Evolutionary conservation across 2,888 invertebrate species (phyloP).

Genomic region (Bedellia somnulentella): DNA sequence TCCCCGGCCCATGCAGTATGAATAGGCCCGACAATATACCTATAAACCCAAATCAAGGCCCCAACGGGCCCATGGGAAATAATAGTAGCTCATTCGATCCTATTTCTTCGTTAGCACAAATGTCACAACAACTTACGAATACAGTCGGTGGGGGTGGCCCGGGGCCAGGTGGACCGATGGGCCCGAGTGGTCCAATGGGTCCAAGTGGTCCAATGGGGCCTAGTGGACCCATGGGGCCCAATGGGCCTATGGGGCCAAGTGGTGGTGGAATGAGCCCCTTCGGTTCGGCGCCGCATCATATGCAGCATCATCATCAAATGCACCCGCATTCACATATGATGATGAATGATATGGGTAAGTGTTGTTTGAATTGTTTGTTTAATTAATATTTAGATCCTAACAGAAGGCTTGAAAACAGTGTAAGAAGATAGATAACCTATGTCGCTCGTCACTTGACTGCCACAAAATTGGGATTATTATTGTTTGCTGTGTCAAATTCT

Average conservation of each 20-base stretch:
- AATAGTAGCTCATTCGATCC: slow-evolving; percentile 78
- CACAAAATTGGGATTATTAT: no score
- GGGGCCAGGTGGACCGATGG: slow-evolving; percentile 33
- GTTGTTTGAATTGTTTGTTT: slow-evolving; percentile 1
- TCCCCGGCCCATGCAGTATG: slow-evolving; percentile 53
- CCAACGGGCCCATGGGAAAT: slow-evolving; percentile 60
- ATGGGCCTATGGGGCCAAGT: slow-evolving; percentile 31
- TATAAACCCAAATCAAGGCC: slow-evolving; percentile 52
- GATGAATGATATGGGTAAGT: slow-evolving; percentile 52
- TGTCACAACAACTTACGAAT: slow-evolving; percentile 90
- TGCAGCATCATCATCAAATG: slow-evolving; percentile 51
- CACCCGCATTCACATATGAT: slow-evolving; percentile 56
- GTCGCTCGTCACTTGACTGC: no score
- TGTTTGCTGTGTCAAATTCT: no score
- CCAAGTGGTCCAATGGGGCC: slow-evolving; percentile 42
- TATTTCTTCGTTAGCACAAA: slow-evolving; percentile 90
- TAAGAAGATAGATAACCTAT: no score
- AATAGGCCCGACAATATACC: slow-evolving; percentile 49
- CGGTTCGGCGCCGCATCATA: slow-evolving; percentile 40
- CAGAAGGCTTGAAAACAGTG: no score
- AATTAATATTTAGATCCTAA: neutral
- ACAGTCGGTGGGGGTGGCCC: slow-evolving; percentile 49
- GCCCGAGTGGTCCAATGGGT: slow-evolving; percentile 38
- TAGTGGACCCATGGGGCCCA: slow-evolving; percentile 48
- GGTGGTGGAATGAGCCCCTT: slow-evolving; percentile 39